Base-by-base conservation (phyloP, 2,888 invertebrate species). In the Nipponacmea schrenckii region DNA sequence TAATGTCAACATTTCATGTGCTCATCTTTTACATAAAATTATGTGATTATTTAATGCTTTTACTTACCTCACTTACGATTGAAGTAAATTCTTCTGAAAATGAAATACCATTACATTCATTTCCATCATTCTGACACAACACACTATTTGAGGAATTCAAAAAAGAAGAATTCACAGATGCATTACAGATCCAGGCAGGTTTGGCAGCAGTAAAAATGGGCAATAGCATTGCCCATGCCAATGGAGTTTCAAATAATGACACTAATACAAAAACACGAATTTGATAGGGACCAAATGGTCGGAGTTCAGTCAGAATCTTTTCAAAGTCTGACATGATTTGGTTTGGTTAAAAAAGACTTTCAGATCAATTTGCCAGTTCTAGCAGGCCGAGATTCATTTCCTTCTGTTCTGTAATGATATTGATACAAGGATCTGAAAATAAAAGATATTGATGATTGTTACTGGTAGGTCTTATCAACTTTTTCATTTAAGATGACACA, bases 171-270 rank as follows among this genome's bases (percentile, higher is more conserved):
- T 65, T 64, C 20, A 20, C 10, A n/a, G 64, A 64, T 10, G n/a
- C n/a, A 27, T 65, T 45, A 71, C 86, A 86, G 17, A 68, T 73
- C 79, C 82, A 85, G 24, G 80, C 73, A 24, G 85, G 82, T 31
- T 74, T 80, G 45, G 80, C 82, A 65, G 82, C 80, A 1, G 84
- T 77, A 65, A 88, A 80, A 20, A 87, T 82, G 1, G 86, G 86
- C 26, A 86, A 78, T 45, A 88, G 74, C 85, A 88, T 86, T 12
- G 85, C 84, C 85, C 86, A 86, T 14, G 86, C 86, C 24, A 85
- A 80, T 0, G 88, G 85, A 0, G 85, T 83, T 73, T 88, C 88
- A 79, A 87, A 85, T 77, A 85, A 75, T 67, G 84, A 86, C 8
- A 86, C 84, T 10, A 87, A 71, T 7, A 87, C 48, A 67, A 87